Evolutionary conservation across 2,797 vertebrate species (phyloP).

Genomic region (Anguilla megastoma): DNA sequence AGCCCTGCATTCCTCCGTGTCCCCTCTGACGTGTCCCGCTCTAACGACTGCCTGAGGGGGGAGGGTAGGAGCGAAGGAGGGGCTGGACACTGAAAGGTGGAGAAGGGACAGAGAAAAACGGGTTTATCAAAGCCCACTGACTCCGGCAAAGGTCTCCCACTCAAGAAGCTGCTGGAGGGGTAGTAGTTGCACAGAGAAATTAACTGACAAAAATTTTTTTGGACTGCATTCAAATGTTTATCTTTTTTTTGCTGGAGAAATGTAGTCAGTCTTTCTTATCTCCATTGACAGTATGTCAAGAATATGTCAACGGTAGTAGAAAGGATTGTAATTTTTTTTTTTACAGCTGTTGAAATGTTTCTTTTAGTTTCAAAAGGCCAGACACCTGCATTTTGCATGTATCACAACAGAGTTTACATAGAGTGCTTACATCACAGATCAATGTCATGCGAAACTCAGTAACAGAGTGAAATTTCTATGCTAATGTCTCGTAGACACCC

Average conservation of each 20-base stretch:
- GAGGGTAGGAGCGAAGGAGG: neutral
- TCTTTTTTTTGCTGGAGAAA: neutral
- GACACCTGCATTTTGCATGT: neutral
- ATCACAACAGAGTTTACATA: neutral
- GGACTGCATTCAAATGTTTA: neutral
- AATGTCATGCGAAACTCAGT: neutral
- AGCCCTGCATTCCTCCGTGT: constrained; percentile 88
- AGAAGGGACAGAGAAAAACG: constrained; percentile 55
- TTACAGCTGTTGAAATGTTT: neutral
- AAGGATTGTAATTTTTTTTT: neutral
- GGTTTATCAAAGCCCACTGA: constrained; percentile 72
- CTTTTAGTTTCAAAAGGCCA: neutral
- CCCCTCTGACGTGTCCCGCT: constrained; percentile 66
- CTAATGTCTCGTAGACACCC: neutral
- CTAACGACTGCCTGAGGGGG: constrained; percentile 35
- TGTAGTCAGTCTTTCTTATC: neutral
- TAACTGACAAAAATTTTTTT: neutral
- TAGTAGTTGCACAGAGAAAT: neutral
- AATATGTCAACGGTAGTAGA: neutral
- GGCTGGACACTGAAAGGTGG: neutral
- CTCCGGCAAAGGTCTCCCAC: constrained; percentile 64
- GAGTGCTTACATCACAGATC: neutral
- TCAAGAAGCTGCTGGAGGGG: constrained; percentile 43
- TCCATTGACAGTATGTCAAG: neutral
- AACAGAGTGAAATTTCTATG: neutral